Conservation (phyloP, 2,113 vertebrate species). For the Macrotis lagotis region DNA sequence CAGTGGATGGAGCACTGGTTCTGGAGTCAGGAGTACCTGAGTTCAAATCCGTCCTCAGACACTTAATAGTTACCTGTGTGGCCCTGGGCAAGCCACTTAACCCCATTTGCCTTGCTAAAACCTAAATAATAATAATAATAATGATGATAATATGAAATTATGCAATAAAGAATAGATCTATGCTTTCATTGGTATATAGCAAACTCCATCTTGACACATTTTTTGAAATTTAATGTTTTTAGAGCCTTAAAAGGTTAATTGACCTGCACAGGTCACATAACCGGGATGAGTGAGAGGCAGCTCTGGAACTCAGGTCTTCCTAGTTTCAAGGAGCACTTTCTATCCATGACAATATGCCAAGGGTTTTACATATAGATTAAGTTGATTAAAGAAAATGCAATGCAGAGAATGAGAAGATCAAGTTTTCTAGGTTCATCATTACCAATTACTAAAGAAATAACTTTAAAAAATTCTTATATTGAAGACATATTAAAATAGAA, state of each 20-base stretch:
- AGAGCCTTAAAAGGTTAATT: neutral
- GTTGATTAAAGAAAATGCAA: conserved; percentile 52
- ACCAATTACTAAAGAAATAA: neutral
- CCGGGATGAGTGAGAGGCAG: neutral
- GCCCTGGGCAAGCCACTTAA: too few relatives aligned
- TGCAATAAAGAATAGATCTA: neutral
- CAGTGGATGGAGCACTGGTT: too few relatives aligned
- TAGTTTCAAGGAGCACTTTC: neutral
- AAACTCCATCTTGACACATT: neutral
- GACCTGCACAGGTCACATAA: neutral
- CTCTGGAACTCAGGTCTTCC: neutral
- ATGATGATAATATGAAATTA: neutral
- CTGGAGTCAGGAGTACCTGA: too few relatives aligned
- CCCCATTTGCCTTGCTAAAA: too few relatives aligned
- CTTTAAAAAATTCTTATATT: conserved; percentile 38
- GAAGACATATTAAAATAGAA: conserved; percentile 39
- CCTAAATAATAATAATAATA: too few relatives aligned
- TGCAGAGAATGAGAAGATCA: conserved; percentile 20
- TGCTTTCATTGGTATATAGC: neutral
- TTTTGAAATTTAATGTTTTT: neutral
- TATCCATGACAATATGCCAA: neutral
- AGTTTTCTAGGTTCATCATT: neutral
- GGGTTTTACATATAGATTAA: conserved; percentile 45
- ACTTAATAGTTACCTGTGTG: too few relatives aligned
- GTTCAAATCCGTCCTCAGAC: too few relatives aligned